A percentile compares a stretch with the other conserved stretches of the same genome.
phyloP scores from a whole-genome alignment of 2,888 invertebrate genomes.

The Sepioteuthis lessoniana region DNA sequence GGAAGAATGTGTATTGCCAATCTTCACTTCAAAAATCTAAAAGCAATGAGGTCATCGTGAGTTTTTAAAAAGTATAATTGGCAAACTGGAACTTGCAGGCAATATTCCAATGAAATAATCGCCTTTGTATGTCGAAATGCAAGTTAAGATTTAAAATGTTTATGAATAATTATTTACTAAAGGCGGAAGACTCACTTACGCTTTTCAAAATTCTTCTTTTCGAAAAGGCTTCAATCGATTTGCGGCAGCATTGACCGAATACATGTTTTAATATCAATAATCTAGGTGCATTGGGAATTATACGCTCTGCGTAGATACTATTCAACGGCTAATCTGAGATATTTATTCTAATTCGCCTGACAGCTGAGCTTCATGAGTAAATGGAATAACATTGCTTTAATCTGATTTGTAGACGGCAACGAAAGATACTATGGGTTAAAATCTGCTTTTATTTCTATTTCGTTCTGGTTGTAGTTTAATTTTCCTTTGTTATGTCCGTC shows the following conservation, averaged over 20 bases:
- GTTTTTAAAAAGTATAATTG: too few species aligned
- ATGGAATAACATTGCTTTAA: background rate
- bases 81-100: too few species aligned
- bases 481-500: background rate
- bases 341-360: conserved; percentile 33
- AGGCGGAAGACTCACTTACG: background rate
- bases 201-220: background rate
- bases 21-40: too few species aligned
- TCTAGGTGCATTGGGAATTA: background rate
- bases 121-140: too few species aligned
- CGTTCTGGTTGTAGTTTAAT: background rate
- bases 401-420: background rate
- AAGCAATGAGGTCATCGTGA: too few species aligned
- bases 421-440: background rate
- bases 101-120: too few species aligned
- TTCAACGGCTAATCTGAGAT: background rate
- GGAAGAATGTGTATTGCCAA: too few species aligned
- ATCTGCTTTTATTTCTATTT: background rate
- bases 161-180: too few species aligned
- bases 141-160: too few species aligned
- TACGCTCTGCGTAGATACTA: background rate
- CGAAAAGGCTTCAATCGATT: background rate
- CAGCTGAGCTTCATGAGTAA: background rate
- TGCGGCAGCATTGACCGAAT: background rate
- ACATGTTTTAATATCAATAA: background rate